phyloP scores from a whole-genome alignment of 2,888 invertebrate species.

The Bedellia somnulentella region DNA sequence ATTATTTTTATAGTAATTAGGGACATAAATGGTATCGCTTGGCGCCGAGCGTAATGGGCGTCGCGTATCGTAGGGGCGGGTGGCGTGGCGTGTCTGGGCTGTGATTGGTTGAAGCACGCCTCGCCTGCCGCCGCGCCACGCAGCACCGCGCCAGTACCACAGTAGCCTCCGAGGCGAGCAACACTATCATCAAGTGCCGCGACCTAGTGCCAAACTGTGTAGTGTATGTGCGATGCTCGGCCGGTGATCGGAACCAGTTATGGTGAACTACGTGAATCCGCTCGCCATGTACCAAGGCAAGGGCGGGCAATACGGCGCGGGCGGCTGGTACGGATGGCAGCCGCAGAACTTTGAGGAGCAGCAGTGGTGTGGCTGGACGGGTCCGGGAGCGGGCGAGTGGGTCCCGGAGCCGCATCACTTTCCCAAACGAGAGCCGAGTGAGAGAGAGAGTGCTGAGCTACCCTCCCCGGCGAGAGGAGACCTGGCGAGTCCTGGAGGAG shows the following conservation, averaged over 20 bases:
- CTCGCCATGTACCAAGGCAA: constrained; percentile 70
- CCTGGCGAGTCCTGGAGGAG: constrained; percentile 58
- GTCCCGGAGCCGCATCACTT: constrained; percentile 51
- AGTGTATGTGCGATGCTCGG: constrained; percentile 52
- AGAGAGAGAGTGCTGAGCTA: constrained; percentile 42
- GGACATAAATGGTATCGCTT: constrained; percentile 32
- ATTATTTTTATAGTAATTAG: constrained; percentile 46
- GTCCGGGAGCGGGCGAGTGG: constrained; percentile 43
- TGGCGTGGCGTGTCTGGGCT: neutral
- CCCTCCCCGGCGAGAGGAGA: constrained; percentile 54
- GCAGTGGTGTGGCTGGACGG: constrained; percentile 60
- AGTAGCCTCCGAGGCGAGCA: too few species aligned
- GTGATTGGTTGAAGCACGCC: constrained; percentile 9
- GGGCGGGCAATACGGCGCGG: constrained; percentile 42
- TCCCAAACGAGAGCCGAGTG: constrained; percentile 42
- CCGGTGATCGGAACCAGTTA: constrained; percentile 48
- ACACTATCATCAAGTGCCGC: too few species aligned
- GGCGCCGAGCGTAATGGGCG: too few species aligned
- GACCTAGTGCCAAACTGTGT: too few species aligned
- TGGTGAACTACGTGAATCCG: constrained; percentile 77
- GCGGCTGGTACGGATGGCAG: constrained; percentile 55
- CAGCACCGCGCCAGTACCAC: too few species aligned
- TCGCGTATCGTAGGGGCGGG: too few species aligned
- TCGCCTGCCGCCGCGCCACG: constrained; percentile 9
- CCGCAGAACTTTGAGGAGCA: constrained; percentile 59